Evolutionary conservation across 2,888 invertebrate species (phyloP).

Genomic region (Leptinotarsa tumamoca): DNA sequence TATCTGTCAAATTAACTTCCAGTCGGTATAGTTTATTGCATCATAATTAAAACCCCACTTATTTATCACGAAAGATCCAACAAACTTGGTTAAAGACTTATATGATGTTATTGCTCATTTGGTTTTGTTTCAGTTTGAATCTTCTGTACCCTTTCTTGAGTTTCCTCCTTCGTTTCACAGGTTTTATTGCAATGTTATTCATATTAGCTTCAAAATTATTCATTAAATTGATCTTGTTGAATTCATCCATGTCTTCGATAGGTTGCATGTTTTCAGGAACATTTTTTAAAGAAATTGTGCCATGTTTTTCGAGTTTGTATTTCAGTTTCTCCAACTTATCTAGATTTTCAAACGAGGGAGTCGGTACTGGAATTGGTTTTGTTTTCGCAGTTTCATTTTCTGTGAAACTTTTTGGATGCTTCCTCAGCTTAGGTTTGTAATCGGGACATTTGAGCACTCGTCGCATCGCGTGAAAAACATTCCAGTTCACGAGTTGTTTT

Average conservation of each 20-base stretch:
- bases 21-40: too few species aligned
- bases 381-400: slow-evolving; percentile 9
- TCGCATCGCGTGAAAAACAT: slow-evolving; percentile 74
- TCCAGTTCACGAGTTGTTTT: slow-evolving; percentile 70
- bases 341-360: slow-evolving; percentile 29
- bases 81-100: slow-evolving; percentile 26
- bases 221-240: slow-evolving; percentile 18
- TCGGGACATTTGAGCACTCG: slow-evolving; percentile 69
- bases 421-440: slow-evolving; percentile 62
- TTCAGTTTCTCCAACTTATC: slow-evolving; percentile 46
- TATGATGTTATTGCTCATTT: slow-evolving; percentile 35
- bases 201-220: slow-evolving; percentile 21
- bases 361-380: slow-evolving; percentile 10
- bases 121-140: slow-evolving; percentile 31
- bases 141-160: slow-evolving; percentile 28
- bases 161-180: slow-evolving; percentile 21
- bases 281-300: slow-evolving; percentile 29
- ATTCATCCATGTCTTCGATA: slow-evolving; percentile 19
- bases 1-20: too few species aligned
- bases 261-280: slow-evolving; percentile 25
- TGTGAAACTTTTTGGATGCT: slow-evolving; percentile 34
- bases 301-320: slow-evolving; percentile 47
- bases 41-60: too few species aligned
- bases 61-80: not conserved
- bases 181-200: slow-evolving; percentile 21